Base-by-base conservation (phyloP, 2,888 invertebrate genomes). In the Lasioglossum calceatum region DNA sequence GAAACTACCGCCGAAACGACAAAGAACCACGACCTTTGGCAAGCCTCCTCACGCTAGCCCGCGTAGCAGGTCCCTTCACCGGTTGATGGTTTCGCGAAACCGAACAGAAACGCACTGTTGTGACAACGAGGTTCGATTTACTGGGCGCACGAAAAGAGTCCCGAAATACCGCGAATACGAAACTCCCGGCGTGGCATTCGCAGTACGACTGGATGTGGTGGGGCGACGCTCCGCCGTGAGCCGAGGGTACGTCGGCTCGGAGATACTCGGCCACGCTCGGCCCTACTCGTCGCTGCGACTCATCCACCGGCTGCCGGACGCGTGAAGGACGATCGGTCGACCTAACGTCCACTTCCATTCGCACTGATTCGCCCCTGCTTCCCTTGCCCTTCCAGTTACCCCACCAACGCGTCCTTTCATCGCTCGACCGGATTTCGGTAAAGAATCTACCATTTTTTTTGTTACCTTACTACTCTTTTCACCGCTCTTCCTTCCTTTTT, bases 141-240 rank as follows among this genome's bases (percentile, higher is more conserved):
- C 77, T n/a, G 73, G 86, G 76, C 85, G 85, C 86, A 82, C 82
- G 82, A 87, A 86, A 89, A 80, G 79, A 80, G 79, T 88, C 85
- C 86, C 90, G 86, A 86, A 83, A 84, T 74, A 77, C 81, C 88
- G 72, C 90, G 87, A 82, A 82, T 86, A 89, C 91, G 91, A 92
- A 91, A 90, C 92, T 90, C 92, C 90, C 93, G 88, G 89, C 90
- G 89, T 92, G 92, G 93, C 94, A 93, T 92, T 94, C 94, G 93
- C 92, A 93, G 93, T 93, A 93, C 93, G 93, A 94, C 94, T 94
- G 94, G 93, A 93, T 94, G 90, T 93, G 93, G 93, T 89, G 93
- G 93, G 92, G 92, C 91, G 92, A 79, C 80, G 79, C 88, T 92
- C 89, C 91, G 91, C 50, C 73, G 87, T 82, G 86, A 89, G 91